Evolutionary conservation across 2,797 vertebrate species (phyloP).

Genomic region (Acanthurus leucopareius): DNA sequence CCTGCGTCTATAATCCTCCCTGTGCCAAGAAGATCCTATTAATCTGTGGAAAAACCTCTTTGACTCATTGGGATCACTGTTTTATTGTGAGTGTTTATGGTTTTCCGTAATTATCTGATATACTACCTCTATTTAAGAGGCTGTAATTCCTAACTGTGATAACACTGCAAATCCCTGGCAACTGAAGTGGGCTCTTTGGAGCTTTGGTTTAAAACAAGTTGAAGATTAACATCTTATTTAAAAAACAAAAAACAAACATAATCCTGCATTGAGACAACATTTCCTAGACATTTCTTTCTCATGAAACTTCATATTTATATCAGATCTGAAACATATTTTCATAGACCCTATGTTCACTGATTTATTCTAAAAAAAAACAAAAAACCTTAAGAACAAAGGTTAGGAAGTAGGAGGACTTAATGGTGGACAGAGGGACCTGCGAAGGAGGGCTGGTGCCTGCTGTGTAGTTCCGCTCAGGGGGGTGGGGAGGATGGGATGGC

Average conservation of each 20-base stretch:
- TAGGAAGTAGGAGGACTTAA: slow-evolving; percentile 18
- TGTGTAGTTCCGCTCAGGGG: slow-evolving; percentile 44
- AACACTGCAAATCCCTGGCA: slow-evolving; percentile 8
- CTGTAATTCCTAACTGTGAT: slow-evolving; percentile 23
- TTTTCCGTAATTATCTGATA: slow-evolving; percentile 36
- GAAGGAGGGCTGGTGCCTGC: slow-evolving; percentile 44
- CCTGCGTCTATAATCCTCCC: slow-evolving; percentile 44
- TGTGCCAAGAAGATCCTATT: slow-evolving; percentile 35
- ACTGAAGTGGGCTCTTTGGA: slow-evolving; percentile 2
- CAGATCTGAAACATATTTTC: neutral
- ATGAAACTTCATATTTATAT: neutral
- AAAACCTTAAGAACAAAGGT: slow-evolving; percentile 11
- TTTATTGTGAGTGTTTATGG: slow-evolving; percentile 21
- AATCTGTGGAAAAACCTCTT: slow-evolving; percentile 45
- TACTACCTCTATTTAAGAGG: slow-evolving; percentile 44
- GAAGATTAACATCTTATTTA: too few species aligned
- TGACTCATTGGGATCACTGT: slow-evolving; percentile 38
- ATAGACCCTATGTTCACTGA: slow-evolving; percentile 7
- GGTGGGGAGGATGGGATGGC: slow-evolving; percentile 47
- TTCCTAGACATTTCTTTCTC: neutral
- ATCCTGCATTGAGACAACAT: too few species aligned
- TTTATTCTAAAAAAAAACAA: slow-evolving; percentile 3
- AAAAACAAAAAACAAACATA: too few species aligned
- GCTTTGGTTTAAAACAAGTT: too few species aligned
- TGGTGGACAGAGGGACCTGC: slow-evolving; percentile 9